Evolutionary conservation across 2,888 invertebrate species (phyloP).

Genomic region (Trimorus sp.): DNA sequence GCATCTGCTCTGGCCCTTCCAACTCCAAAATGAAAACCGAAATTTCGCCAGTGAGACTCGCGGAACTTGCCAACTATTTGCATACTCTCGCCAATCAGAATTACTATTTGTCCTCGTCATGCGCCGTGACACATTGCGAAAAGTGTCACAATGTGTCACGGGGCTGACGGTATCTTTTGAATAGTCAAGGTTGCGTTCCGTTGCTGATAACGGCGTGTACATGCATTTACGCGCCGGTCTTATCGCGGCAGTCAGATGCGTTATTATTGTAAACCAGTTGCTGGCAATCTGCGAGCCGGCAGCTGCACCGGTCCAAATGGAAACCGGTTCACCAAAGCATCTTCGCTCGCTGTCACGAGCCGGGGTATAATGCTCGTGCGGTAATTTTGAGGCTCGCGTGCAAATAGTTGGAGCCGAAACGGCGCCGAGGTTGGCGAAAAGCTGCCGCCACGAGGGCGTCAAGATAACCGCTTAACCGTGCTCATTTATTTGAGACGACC

Average conservation of each 20-base stretch:
- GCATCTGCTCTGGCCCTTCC: no score
- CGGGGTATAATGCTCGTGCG: constrained; percentile 69
- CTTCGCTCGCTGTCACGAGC: constrained; percentile 21
- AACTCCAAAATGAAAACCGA: no score
- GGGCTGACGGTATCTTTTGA: no score
- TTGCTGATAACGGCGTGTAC: no score
- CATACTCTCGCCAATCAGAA: no score
- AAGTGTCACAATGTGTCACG: no score
- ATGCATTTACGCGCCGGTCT: constrained; percentile 33
- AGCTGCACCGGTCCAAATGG: constrained; percentile 24
- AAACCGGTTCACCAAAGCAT: constrained; percentile 42
- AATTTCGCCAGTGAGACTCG: no score
- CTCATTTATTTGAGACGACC: constrained; percentile 52
- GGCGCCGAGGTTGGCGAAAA: constrained; percentile 13
- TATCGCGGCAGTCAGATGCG: constrained; percentile 63
- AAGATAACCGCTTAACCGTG: constrained; percentile 51
- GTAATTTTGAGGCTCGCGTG: constrained; percentile 71
- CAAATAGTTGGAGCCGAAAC: constrained; percentile 69
- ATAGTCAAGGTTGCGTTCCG: no score
- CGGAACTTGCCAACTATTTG: no score
- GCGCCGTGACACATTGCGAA: no score
- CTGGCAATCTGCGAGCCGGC: constrained; percentile 61
- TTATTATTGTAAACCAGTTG: constrained; percentile 62
- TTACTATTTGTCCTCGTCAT: no score
- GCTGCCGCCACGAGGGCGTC: constrained; percentile 27